Evolutionary conservation across 2,888 invertebrate species (phyloP), one percentile per base, ranked within the genome.

Genomic region (Coelopa pilipes): DNA sequence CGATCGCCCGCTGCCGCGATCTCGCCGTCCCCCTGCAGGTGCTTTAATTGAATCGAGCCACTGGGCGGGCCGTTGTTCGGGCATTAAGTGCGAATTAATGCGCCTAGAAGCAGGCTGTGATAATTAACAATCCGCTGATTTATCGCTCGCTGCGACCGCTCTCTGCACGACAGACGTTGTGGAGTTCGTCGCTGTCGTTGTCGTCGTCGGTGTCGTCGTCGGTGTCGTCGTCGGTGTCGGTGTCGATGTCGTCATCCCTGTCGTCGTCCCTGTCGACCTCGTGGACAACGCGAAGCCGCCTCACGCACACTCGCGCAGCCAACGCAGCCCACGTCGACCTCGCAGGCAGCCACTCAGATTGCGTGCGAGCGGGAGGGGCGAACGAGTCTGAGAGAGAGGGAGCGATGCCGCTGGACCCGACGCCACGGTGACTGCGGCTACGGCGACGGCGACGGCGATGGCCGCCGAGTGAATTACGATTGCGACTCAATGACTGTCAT

Each of bases 81-180:
- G 34, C 34, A 34, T 34, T 34, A 34, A 34, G 34, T 34, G 34
- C 34, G 34, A 34, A 34, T 34, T 34, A 34, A 34, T 34, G 15
- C 70, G 34, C 49, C 60, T 21, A 45, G 49, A 70, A 49, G 49
- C 13, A 70, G 57, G 50, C 68, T 55, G 1, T 15, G 34, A 69
- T 69, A 70, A 70, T 59, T 70, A 70, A 47, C 59, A 70, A 70
- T 70, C 60, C 19, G 49, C 47, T 70, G 70, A 60, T 69, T 45
- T 59, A 69, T 69, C 69, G 69, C 57, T 69, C 19, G 46, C 47
- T 70, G 47, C 34, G 34, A 34, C 34, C n/a, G n/a, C n/a, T n/a
- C n/a, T n/a, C n/a, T n/a, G 34, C 34, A 34, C 4, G 34, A 34
- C 34, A 34, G 4, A 34, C 34, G 34, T 34, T 34, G 34, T 34